Percentiles rank a stretch among this genome's conserved stretches.
phyloP scores from a whole-genome alignment of 2,888 invertebrate genomes.

The Drosophila suboccidentalis region DNA sequence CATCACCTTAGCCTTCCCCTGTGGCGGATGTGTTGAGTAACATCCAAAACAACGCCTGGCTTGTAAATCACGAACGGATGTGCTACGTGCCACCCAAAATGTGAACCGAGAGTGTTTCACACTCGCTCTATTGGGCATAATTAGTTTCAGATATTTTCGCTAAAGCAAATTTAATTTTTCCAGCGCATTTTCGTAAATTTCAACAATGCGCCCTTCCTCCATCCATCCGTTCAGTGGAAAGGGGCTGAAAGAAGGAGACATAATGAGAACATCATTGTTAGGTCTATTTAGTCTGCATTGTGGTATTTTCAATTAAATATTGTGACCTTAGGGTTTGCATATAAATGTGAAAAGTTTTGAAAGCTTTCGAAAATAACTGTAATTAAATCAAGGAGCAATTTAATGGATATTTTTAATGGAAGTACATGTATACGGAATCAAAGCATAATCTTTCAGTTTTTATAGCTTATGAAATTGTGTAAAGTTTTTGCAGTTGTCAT shows the following conservation, averaged over 20 bases:
- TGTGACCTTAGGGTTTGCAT: slow-evolving; percentile 17
- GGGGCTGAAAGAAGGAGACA: slow-evolving; percentile 15
- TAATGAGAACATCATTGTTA: slow-evolving; percentile 49
- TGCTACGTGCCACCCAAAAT: slow-evolving; percentile 54
- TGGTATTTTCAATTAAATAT: slow-evolving; percentile 65
- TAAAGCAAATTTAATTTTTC: slow-evolving; percentile 69
- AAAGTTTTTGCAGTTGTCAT: slow-evolving; percentile 6
- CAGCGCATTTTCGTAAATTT: slow-evolving; percentile 64
- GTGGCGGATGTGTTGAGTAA: slow-evolving; percentile 36
- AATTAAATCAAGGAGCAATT: slow-evolving; percentile 8
- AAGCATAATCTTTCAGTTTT: neutral
- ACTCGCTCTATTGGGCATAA: slow-evolving; percentile 78
- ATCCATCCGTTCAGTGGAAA: neutral
- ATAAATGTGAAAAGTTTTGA: slow-evolving; percentile 26
- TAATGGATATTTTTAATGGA: neutral
- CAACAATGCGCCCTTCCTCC: slow-evolving; percentile 14
- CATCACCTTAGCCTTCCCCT: slow-evolving; percentile 32
- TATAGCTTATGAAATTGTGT: slow-evolving; percentile 1
- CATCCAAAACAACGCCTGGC: slow-evolving; percentile 30
- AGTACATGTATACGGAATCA: neutral
- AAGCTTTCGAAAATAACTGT: neutral
- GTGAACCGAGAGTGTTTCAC: slow-evolving; percentile 37
- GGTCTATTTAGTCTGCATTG: slow-evolving; percentile 24
- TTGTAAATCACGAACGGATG: slow-evolving; percentile 73
- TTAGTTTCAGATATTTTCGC: slow-evolving; percentile 78